Base-by-base conservation (phyloP, 2,888 invertebrate species). In the Panorpa germanica region DNA sequence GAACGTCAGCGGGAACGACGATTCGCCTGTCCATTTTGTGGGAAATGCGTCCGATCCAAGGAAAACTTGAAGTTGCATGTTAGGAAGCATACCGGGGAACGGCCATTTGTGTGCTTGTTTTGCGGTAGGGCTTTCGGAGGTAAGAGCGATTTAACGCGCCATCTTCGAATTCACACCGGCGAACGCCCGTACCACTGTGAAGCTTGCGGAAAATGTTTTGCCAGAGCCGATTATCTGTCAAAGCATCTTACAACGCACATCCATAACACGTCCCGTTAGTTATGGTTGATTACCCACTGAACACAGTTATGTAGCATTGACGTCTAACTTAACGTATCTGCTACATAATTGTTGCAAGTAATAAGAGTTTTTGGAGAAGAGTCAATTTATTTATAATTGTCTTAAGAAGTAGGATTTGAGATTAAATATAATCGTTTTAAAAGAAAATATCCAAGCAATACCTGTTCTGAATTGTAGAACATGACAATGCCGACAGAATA, bases 241-340 rank as follows among this genome's bases (percentile, higher is more conserved):
- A 86, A 86, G 55, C 85, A 86, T 55, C 67, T 86, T 41, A 85
- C 85, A 38, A 86, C 85, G 18, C 85, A 86, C 59, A 81, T 83
- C 43, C 83, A 83, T 56, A 69, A 69, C 48, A 62, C 68, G 37
- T 71, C 74, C 46, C 73, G n/a, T n/a, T n/a, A n/a, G n/a, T n/a
- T n/a, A n/a, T n/a, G n/a, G n/a, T n/a, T n/a, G n/a, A n/a, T n/a
- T n/a, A n/a, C n/a, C n/a, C n/a, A n/a, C n/a, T n/a, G n/a, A n/a
- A n/a, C n/a, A n/a, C n/a, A n/a, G n/a, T n/a, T n/a, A n/a, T n/a
- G n/a, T n/a, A n/a, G n/a, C n/a, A n/a, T n/a, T n/a, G n/a, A n/a
- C n/a, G n/a, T n/a, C n/a, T n/a, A n/a, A n/a, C n/a, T n/a, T n/a
- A n/a, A n/a, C n/a, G n/a, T n/a, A n/a, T n/a, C n/a, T n/a, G n/a